Percentiles rank a stretch among this genome's conserved stretches.
Evolutionary conservation across 2,797 vertebrate genomes (phyloP).

Genomic region (Setipinna tenuifilis): DNA sequence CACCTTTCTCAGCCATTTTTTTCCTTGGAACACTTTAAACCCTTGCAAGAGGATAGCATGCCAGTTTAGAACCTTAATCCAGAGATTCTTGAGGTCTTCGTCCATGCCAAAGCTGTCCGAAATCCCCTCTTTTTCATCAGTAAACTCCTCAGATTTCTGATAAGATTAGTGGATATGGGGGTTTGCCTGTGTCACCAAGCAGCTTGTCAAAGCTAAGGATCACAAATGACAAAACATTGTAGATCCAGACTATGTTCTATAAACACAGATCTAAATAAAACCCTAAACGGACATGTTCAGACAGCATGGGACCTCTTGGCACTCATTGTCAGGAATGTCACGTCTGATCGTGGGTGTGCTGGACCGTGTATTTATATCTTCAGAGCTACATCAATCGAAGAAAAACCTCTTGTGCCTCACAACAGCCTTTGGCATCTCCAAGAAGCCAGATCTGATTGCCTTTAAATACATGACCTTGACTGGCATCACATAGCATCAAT

Average conservation of each 20-base stretch:
- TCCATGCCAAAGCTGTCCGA: not conserved
- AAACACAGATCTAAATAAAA: conserved; percentile 17
- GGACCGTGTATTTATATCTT: not conserved
- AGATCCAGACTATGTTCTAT: not conserved
- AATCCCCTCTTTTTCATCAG: not conserved
- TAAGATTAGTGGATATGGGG: not conserved
- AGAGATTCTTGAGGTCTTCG: not conserved
- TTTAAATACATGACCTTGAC: conserved; percentile 24
- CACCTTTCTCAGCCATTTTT: not conserved
- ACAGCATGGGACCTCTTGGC: not conserved
- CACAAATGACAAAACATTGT: not conserved
- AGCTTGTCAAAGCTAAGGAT: not conserved
- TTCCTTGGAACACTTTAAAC: not conserved
- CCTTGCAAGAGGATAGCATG: not conserved
- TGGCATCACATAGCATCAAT: conserved; percentile 27
- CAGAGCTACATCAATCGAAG: conserved; percentile 10
- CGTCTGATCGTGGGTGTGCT: not conserved
- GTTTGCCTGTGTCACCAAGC: not conserved
- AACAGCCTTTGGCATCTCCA: not conserved
- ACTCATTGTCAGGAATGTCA: conserved; percentile 17
- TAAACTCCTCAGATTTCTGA: not conserved
- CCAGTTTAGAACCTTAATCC: not conserved
- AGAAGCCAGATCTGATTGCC: not conserved
- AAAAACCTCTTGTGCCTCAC: not conserved
- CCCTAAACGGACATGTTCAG: not conserved